Evolutionary conservation across 2,113 vertebrate genomes (phyloP), one percentile per base, ranked within the genome.

Genomic region (Pollimyrus isidori): DNA sequence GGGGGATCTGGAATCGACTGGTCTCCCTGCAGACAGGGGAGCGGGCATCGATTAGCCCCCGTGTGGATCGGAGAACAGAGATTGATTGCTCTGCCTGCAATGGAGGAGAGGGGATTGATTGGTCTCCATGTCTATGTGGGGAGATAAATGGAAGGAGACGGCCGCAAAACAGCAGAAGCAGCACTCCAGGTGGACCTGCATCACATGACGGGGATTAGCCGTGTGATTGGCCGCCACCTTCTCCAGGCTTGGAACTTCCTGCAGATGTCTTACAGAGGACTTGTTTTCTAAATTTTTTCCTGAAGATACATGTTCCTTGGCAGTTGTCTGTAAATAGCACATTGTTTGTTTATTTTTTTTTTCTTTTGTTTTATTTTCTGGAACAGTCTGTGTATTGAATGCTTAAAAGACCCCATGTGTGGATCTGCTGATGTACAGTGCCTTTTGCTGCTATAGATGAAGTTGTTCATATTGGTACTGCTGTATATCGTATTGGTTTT

Each of bases 351-450:
- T 62, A 35, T 56, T 56, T 87, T 56, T 86, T 45, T 46, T 46
- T 30, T 19, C n/a, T 26, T 87, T 35, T 11, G 26, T 53, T 87
- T 87, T 87, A 87, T 87, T 87, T 80, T 87, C 85, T 85, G 89
- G 76, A 89, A 88, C 86, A 85, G n/a, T 88, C 65, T 73, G 90
- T 86, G 90, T 56, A 88, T 90, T 89, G 90, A 90, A 90, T 88
- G 90, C 90, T 88, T 90, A 88, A 83, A 90, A 84, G 89, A 90
- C 56, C 95, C 96, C 96, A 95, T 96, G 95, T 97, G 96, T 96
- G 96, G 95, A 96, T 97, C 96, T 97, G 96, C 96, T 97, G 96
- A 97, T 97, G 96, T 97, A 97, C 96, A 97, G 96, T 97, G 96
- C 96, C 96, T 97, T 97, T 83, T 96, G 96, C 96, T 97, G 96